These are phyloP conservation scores for Agelas oroides DNA, from an alignment of 37 sponge, comb jelly and placozoan species.

Conservation along the genomic window DNA sequence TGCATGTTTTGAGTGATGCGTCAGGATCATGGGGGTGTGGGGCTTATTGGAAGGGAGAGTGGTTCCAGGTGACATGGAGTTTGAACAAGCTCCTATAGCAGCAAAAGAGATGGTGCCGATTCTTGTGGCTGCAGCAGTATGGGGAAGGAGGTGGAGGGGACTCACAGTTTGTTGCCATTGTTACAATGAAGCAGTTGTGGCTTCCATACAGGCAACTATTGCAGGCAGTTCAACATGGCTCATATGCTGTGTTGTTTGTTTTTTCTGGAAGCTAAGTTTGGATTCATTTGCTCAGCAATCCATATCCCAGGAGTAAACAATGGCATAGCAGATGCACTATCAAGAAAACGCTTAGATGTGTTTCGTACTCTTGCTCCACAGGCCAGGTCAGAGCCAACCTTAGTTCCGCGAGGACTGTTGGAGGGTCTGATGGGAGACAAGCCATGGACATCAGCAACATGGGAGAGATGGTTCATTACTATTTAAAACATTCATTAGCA, in stretches of 20 bases:
- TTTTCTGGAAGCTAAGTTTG: conserved; percentile 16
- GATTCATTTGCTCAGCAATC: conserved; percentile 7
- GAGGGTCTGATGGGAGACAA: background rate
- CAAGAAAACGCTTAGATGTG: conserved; percentile 19
- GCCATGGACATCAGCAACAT: conserved; percentile 16
- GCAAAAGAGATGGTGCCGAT: conserved; percentile 37
- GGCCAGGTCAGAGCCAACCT: background rate
- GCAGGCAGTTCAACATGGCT: conserved; percentile 5
- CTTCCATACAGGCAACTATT: conserved; percentile 16
- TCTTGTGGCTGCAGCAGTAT: conserved; percentile 18
- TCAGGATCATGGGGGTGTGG: conserved; percentile 49
- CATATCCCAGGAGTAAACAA: conserved; percentile 51
- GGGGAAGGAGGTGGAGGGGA: conserved; percentile 30
- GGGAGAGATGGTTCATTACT: conserved; percentile 32
- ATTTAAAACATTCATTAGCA: conserved; percentile 23
- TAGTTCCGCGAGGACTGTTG: background rate
- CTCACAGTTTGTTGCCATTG: background rate
- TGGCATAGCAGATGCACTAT: conserved; percentile 46
- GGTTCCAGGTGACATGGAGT: conserved; percentile 18
- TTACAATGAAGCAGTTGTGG: conserved; percentile 32
- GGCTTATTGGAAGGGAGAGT: background rate
- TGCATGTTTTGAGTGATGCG: conserved; percentile 16
- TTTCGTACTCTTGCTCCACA: background rate
- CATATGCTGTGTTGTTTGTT: conserved; percentile 23
- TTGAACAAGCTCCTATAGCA: conserved; percentile 7